Evolutionary conservation across 2,113 vertebrate species (phyloP).

Genomic region (Hypanus sabinus): DNA sequence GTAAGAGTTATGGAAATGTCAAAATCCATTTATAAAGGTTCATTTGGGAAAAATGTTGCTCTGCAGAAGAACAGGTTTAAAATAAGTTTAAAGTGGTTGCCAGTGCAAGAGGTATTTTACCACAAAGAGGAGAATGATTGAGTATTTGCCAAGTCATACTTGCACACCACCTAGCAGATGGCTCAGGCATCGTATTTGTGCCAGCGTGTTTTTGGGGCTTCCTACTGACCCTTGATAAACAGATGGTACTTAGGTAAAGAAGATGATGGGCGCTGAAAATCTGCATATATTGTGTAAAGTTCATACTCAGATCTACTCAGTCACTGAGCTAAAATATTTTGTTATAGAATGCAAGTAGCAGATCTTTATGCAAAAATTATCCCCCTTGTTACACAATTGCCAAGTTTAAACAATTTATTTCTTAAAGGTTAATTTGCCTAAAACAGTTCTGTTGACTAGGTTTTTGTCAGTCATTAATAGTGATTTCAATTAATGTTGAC

Average conservation of each 20-base stretch:
- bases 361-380: neutral
- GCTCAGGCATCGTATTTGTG: neutral
- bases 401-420: neutral
- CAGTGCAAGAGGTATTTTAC: neutral
- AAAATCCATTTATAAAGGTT: neutral
- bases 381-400: neutral
- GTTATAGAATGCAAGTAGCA: neutral
- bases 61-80: neutral
- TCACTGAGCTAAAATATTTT: neutral
- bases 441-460: neutral
- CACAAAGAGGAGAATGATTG: neutral
- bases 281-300: neutral
- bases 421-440: neutral
- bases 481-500: neutral
- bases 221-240: neutral
- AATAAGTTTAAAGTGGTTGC: too few species aligned
- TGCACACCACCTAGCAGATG: constrained; percentile 6
- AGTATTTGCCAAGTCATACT: neutral
- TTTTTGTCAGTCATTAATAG: neutral
- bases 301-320: neutral
- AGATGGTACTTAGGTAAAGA: neutral
- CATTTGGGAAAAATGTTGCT: neutral
- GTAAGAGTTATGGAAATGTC: too few species aligned
- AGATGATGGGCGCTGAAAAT: neutral
- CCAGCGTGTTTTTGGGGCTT: neutral